Conservation (phyloP, 2,797 vertebrate species). For the Pelochelys cantorii region DNA sequence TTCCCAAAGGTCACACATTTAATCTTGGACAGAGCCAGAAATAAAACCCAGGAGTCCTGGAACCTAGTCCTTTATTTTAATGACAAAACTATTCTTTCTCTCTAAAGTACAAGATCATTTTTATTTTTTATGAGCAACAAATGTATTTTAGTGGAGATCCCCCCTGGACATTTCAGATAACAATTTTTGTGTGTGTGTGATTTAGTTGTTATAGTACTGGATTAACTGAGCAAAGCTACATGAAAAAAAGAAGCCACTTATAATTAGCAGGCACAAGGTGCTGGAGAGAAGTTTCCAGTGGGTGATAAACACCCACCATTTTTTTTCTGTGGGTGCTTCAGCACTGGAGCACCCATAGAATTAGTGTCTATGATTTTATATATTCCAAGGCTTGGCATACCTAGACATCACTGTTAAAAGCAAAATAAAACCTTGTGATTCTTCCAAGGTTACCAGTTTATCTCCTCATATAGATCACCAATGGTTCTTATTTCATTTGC, state of each 20-base stretch:
- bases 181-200: background rate
- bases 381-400: background rate
- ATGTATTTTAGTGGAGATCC: background rate
- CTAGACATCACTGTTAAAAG: background rate
- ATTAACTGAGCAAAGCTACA: conserved; percentile 12
- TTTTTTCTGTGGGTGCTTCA: too few species aligned
- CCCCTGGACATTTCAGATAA: background rate
- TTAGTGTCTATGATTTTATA: background rate
- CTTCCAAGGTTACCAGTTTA: background rate
- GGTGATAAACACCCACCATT: too few species aligned
- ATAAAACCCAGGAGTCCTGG: background rate
- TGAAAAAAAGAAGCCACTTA: background rate
- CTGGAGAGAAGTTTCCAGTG: too few species aligned
- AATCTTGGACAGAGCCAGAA: background rate
- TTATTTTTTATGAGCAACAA: background rate
- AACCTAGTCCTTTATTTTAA: background rate
- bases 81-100: background rate
- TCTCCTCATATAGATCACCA: background rate
- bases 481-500: conserved; percentile 10
- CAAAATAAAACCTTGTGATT: background rate
- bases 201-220: background rate
- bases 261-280: background rate
- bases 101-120: background rate
- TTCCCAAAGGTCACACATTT: background rate
- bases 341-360: too few species aligned